Evolutionary conservation across 2,797 vertebrate genomes (phyloP), one percentile per base, ranked within the genome.

Genomic region (Esox lucius): DNA sequence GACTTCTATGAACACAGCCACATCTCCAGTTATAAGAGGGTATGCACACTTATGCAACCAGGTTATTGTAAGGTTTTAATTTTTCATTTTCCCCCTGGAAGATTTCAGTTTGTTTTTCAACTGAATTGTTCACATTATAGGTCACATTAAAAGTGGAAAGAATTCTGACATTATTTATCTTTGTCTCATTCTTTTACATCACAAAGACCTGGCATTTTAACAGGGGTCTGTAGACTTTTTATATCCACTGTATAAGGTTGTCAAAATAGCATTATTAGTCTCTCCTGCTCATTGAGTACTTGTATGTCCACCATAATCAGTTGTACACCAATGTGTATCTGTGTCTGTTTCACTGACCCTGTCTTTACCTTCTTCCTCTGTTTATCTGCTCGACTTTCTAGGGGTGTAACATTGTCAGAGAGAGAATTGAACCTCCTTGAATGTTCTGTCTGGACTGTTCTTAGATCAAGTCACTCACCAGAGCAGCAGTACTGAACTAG

Each of bases 401-500:
- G 15, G 39, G 35, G 46, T 78, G 56, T 48, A 16, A 62, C 65
- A 67, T 13, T 70, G 53, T 78, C 66, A 61, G 64, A 59, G n/a
- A 73, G 19, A 33, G 26, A 4, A 59, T 17, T 17, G 4, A 59
- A 59, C 53, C 53, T 59, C 53, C 53, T 24, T 59, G 53, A 24
- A 72, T 31, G n/a, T 24, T 3, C 7, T 51, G 16, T 13, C 69
- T 31, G 19, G 48, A 76, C 26, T 81, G 16, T 82, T 71, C 42
- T 8, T 67, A 69, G 73, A 71, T 73, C 49, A 22, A 53, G 22
- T 59, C 64, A 35, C 68, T 42, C 35, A 33, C 67, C 24, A 70
- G 48, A 66, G 12, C 73, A 73, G 74, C 75, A 80, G 85, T 86
- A 78, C 87, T 91, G 56, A 87, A 90, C 75, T 77, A 51, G 74